A percentile compares a stretch with the other conserved stretches of the same genome.
Evolutionary conservation across 2,888 invertebrate species (phyloP).

Genomic region (Ferdinandea cuprea): DNA sequence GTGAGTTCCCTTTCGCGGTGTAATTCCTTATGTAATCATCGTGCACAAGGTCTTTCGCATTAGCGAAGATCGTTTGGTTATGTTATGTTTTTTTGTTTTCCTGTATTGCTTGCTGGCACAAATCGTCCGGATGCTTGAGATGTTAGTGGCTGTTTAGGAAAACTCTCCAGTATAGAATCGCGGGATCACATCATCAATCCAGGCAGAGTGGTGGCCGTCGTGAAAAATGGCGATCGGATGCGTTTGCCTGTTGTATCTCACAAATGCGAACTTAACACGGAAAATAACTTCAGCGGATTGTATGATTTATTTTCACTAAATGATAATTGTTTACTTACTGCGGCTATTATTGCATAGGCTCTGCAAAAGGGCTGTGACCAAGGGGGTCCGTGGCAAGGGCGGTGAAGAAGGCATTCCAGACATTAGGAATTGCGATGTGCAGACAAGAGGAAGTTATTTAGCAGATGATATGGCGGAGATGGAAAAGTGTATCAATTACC

Average conservation of each 20-base stretch:
- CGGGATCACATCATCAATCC: slow-evolving; percentile 35
- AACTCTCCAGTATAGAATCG: slow-evolving; percentile 10
- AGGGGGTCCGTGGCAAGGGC: neutral
- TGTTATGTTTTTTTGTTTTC: neutral
- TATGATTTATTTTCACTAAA: slow-evolving; percentile 64
- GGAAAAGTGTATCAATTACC: slow-evolving; percentile 69
- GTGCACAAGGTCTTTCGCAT: slow-evolving; percentile 68
- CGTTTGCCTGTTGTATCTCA: slow-evolving; percentile 45
- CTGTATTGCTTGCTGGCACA: slow-evolving; percentile 18
- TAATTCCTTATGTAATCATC: slow-evolving; percentile 68
- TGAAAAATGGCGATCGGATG: slow-evolving; percentile 53
- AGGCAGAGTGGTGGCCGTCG: slow-evolving; percentile 14
- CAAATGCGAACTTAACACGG: slow-evolving; percentile 55
- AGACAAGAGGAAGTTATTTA: slow-evolving; percentile 55
- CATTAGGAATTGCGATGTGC: neutral
- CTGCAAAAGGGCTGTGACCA: slow-evolving; percentile 6
- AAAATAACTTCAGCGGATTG: slow-evolving; percentile 46
- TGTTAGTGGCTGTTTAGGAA: slow-evolving; percentile 23
- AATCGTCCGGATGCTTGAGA: slow-evolving; percentile 60
- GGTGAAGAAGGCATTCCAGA: neutral
- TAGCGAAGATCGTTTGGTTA: slow-evolving; percentile 33
- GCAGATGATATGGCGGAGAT: slow-evolving; percentile 3
- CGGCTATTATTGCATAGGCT: slow-evolving; percentile 3
- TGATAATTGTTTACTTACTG: slow-evolving; percentile 53
- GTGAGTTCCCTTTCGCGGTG: slow-evolving; percentile 53